These are phyloP conservation scores for Metacarcinus magister DNA, from an alignment of 2,888 invertebrate genomes.

Conservation along the genomic window DNA sequence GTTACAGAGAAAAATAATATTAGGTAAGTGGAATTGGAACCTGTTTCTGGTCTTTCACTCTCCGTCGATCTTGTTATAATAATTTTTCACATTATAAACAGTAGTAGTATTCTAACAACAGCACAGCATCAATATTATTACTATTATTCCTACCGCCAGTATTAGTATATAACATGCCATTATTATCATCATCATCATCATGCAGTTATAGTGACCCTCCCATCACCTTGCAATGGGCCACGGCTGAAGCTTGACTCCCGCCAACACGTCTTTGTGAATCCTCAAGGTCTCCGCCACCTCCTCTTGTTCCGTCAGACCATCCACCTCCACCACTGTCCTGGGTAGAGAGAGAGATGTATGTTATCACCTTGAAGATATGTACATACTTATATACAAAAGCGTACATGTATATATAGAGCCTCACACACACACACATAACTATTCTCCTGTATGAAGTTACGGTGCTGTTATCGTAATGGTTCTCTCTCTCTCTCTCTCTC, in stretches of 20 bases:
- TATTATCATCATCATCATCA: not conserved
- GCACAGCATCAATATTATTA: too few relatives aligned
- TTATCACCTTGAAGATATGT: not conserved
- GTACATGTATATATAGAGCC: not conserved
- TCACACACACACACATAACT: not conserved
- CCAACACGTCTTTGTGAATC: constrained; percentile 95
- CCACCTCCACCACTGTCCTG: constrained; percentile 82
- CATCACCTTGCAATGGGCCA: constrained; percentile 84
- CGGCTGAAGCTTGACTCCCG: constrained; percentile 89
- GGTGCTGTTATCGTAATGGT: too few relatives aligned
- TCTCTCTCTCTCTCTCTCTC: not conserved
- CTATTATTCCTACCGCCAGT: too few relatives aligned
- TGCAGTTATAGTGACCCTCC: not conserved
- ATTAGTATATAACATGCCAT: not conserved
- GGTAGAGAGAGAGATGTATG: not conserved
- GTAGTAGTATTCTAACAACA: too few relatives aligned
- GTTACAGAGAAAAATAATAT: too few relatives aligned
- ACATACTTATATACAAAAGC: not conserved
- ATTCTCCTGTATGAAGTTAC: not conserved
- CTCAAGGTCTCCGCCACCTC: constrained; percentile 96
- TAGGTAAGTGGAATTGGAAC: too few relatives aligned
- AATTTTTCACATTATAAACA: too few relatives aligned
- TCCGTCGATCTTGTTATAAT: too few relatives aligned
- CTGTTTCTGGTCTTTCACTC: too few relatives aligned
- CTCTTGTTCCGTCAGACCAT: constrained; percentile 84